phyloP scores from a whole-genome alignment of 2,888 invertebrate species.

The Drosophila ezoana region DNA sequence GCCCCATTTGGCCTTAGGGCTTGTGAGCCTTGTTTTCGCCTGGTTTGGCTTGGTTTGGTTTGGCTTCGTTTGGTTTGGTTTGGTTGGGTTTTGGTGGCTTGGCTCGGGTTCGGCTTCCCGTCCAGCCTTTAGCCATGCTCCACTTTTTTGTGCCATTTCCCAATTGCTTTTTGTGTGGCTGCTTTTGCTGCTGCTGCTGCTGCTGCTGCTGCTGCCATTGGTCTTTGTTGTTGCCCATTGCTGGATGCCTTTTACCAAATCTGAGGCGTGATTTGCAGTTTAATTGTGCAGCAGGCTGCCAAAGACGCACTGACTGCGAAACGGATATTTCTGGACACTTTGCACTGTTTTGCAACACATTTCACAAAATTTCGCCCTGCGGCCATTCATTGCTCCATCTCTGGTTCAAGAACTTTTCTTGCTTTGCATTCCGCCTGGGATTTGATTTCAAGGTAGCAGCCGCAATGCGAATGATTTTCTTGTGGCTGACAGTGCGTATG shows the following conservation, averaged over 20 bases:
- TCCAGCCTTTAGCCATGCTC: conserved; percentile 66
- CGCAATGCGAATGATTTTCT: conserved; percentile 12
- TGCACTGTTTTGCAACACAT: conserved; percentile 19
- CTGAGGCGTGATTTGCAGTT: conserved; percentile 76
- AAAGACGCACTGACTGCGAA: conserved; percentile 55
- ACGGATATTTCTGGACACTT: conserved; percentile 46
- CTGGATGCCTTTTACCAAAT: conserved; percentile 67
- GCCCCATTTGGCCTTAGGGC: conserved; percentile 31
- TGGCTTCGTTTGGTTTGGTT: conserved; percentile 18
- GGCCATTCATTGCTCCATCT: not conserved
- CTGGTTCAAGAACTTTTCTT: conserved; percentile 21
- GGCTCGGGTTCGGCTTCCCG: conserved; percentile 19
- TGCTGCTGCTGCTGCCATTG: conserved; percentile 6
- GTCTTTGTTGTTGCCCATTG: conserved; percentile 17
- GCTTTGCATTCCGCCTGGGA: not conserved
- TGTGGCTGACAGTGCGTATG: conserved; percentile 47
- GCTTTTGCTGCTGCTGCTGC: conserved; percentile 6
- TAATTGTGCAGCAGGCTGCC: conserved; percentile 74
- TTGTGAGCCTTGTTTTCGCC: conserved; percentile 33
- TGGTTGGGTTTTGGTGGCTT: conserved; percentile 12
- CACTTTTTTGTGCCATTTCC: conserved; percentile 69
- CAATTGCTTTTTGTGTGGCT: conserved; percentile 73
- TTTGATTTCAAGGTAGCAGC: conserved; percentile 11
- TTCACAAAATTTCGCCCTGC: conserved; percentile 5
- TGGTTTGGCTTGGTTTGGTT: conserved; percentile 25